Evolutionary conservation across 2,797 vertebrate species (phyloP).

Genomic region (Eupleurogrammus muticus): DNA sequence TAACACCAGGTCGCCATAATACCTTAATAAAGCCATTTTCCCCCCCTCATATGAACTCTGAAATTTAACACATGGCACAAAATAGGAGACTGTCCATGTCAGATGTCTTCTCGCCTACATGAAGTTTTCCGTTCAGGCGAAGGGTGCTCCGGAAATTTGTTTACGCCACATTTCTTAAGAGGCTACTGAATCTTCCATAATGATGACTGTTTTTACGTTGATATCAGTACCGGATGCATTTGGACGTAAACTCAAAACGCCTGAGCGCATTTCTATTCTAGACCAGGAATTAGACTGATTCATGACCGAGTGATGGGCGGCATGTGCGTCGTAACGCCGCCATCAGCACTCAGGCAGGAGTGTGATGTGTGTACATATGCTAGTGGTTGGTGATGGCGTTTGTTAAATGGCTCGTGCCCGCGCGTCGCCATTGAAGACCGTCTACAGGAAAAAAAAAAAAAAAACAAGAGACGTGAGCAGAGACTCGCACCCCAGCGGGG

Average conservation of each 20-base stretch:
- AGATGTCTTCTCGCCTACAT: too few relatives aligned
- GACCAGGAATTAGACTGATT: conserved; percentile 46
- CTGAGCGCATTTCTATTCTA: conserved; percentile 20
- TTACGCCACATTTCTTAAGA: too few relatives aligned
- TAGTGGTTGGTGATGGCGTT: conserved; percentile 12
- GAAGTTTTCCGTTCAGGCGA: too few relatives aligned
- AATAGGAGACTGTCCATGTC: too few relatives aligned
- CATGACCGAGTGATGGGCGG: conserved; percentile 40
- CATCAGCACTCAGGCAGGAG: conserved; percentile 19
- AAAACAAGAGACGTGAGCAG: conserved; percentile 5
- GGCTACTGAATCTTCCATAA: too few relatives aligned
- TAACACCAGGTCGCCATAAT: conserved; percentile 45
- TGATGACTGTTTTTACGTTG: too few relatives aligned
- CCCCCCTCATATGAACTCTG: too few relatives aligned
- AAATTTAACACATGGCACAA: too few relatives aligned
- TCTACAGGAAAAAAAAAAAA: conserved; percentile 4
- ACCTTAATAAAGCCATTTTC: conserved; percentile 24
- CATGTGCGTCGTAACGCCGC: conserved; percentile 10
- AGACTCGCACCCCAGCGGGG: conserved; percentile 13
- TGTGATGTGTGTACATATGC: conserved; percentile 16
- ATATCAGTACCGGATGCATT: too few relatives aligned
- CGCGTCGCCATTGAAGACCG: neutral
- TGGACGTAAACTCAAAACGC: conserved; percentile 25
- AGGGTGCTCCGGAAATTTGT: too few relatives aligned
- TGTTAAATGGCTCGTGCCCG: conserved; percentile 21